Conservation (phyloP, 2,888 invertebrate genomes). For the Lottia gigantea region DNA sequence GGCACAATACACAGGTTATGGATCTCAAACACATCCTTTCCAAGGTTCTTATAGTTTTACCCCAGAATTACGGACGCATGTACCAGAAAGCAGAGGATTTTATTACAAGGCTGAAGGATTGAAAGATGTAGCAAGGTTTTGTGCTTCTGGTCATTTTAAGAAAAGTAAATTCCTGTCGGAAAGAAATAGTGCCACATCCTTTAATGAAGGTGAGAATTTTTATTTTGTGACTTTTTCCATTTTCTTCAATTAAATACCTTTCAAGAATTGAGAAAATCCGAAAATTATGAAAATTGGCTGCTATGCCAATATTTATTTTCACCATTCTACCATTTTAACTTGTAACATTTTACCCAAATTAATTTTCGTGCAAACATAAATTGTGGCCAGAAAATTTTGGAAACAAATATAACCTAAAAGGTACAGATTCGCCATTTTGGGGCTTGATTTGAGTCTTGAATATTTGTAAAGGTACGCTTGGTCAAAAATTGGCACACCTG, state of each 20-base stretch:
- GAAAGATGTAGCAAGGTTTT: constrained; percentile 44
- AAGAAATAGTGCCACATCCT: constrained; percentile 16
- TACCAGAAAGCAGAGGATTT: constrained; percentile 41
- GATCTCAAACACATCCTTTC: constrained; percentile 33
- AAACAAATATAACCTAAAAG: too few relatives aligned
- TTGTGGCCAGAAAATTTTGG: too few relatives aligned
- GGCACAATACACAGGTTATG: constrained; percentile 25
- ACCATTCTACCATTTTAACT: too few relatives aligned
- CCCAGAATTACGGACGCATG: constrained; percentile 45
- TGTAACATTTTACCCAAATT: too few relatives aligned
- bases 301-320: too few relatives aligned
- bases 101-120: constrained; percentile 54
- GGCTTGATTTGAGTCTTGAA: too few relatives aligned
- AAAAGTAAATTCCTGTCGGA: constrained; percentile 47
- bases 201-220: neutral
- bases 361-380: neutral
- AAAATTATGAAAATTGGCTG: neutral
- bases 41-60: constrained; percentile 44
- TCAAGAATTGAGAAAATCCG: too few relatives aligned
- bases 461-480: too few relatives aligned
- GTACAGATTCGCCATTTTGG: too few relatives aligned
- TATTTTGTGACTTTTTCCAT: too few relatives aligned
- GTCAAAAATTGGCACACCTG: too few relatives aligned
- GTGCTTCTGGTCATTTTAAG: constrained; percentile 38
- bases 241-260: too few relatives aligned